Base-by-base conservation (phyloP, 1,140 invertebrate genomes). In the Drosophila kohkoa region DNA sequence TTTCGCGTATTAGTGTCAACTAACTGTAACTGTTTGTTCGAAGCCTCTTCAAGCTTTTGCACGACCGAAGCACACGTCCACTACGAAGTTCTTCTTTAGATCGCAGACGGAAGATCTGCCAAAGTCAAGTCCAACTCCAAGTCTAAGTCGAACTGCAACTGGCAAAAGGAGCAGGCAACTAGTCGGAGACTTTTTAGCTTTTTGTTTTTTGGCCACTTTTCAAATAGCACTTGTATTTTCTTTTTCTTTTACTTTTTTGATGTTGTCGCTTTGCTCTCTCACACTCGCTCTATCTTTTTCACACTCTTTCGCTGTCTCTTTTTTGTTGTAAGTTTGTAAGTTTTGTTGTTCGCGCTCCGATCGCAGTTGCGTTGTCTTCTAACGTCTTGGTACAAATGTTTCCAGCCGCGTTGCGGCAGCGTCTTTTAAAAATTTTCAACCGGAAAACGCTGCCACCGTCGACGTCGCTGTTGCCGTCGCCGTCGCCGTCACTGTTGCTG, bases 381-480 rank as follows among this genome's bases (percentile, higher is more conserved):
- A 89, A 91, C 85, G 90, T 91, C 88, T 86, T 79, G 75, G 75
- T 91, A 91, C 91, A 92, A 92, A 92, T 92, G 91, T 92, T 92
- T 81, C 87, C 52, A 63, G 65, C 68, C 68, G 75, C 72, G 86
- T 75, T 82, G 77, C 81, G 79, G 85, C 91, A 90, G 83, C 91
- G 91, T 92, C 91, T 92, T 92, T 90, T 92, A 92, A 92, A 92
- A 92, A 86, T 92, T 92, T 90, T 88, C 77, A 75, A 73, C 75
- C 77, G 75, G 78, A 79, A 86, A 86, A 85, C 62, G 57, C 67
- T 60, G 60, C 62, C 52, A n/a, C 20, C n/a, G 68, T n/a, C 46
- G 30, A 10, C 15, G 59, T 11, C 20, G 28, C 2, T 2, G 63
- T 16, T 41, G 62, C 25, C 10, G 35, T 2, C 16, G 43, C 20